phyloP scores from a whole-genome alignment of 1,140 invertebrate genomes.

The Calycopis cecrops region DNA sequence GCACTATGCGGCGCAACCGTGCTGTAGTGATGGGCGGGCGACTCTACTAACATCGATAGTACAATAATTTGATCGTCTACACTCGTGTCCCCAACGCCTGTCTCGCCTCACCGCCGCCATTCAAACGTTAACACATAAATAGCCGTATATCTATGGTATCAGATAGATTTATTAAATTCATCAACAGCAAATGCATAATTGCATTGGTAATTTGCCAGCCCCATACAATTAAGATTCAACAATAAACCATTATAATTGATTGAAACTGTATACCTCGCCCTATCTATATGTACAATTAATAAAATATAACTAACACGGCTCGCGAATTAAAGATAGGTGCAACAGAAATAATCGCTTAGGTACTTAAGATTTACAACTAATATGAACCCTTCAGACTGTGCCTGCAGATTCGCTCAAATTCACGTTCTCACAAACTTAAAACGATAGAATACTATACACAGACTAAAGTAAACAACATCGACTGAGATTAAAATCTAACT shows the following conservation, averaged over 20 bases:
- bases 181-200: conserved; percentile 54
- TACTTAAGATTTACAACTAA: conserved; percentile 65
- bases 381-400: conserved; percentile 53
- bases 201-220: conserved; percentile 58
- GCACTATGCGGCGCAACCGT: background rate
- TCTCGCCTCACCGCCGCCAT: conserved; percentile 31
- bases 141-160: conserved; percentile 48
- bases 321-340: conserved; percentile 66
- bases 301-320: conserved; percentile 62
- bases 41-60: background rate
- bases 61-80: conserved; percentile 6
- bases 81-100: conserved; percentile 19
- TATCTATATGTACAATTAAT: conserved; percentile 70
- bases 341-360: conserved; percentile 65
- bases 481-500: conserved; percentile 70
- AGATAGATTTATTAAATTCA: conserved; percentile 38
- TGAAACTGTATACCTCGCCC: conserved; percentile 59
- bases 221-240: conserved; percentile 51
- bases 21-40: background rate
- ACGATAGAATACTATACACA: conserved; percentile 69
- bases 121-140: conserved; percentile 50
- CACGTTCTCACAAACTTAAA: conserved; percentile 65
- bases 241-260: conserved; percentile 56
- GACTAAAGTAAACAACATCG: conserved; percentile 71
- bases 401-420: conserved; percentile 68